A percentile compares a stretch with the other conserved stretches of the same genome.
These are phyloP conservation scores for Nomada flava DNA, from an alignment of 2,888 invertebrate genomes.

Conservation along the genomic window DNA sequence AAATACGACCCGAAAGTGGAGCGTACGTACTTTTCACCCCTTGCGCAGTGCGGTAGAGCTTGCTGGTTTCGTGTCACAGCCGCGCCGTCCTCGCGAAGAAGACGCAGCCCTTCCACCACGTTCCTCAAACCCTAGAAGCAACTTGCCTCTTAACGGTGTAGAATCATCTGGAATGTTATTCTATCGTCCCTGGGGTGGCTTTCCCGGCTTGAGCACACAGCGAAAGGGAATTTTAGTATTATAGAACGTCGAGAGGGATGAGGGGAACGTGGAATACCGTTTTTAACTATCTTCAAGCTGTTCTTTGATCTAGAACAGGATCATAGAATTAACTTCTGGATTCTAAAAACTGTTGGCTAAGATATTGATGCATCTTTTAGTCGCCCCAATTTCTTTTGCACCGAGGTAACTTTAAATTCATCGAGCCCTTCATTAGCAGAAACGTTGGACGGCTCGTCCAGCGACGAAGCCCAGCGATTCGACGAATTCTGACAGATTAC, in stretches of 20 bases:
- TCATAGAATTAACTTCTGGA: too few species aligned
- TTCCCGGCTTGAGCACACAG: neutral
- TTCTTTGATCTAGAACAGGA: too few species aligned
- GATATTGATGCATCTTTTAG: too few species aligned
- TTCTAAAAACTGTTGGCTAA: too few species aligned
- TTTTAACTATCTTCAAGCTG: neutral
- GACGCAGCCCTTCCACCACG: constrained; percentile 26
- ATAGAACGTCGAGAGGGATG: neutral
- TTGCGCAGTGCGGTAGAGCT: constrained; percentile 61
- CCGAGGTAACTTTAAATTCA: neutral
- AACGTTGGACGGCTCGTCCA: constrained; percentile 7
- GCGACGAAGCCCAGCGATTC: constrained; percentile 34
- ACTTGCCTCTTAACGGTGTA: constrained; percentile 28
- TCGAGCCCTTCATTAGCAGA: constrained; percentile 10
- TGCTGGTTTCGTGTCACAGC: constrained; percentile 22
- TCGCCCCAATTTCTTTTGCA: neutral
- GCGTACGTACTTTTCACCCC: constrained; percentile 49
- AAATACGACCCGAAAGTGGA: constrained; percentile 53
- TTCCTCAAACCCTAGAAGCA: constrained; percentile 2
- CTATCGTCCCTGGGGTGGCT: neutral
- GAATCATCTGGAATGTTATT: constrained; percentile 32
- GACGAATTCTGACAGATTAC: constrained; percentile 60
- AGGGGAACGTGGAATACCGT: neutral
- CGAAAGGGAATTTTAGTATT: neutral
- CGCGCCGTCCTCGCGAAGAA: constrained; percentile 11